These are phyloP conservation scores for Macquaria ambigua DNA, from an alignment of 2,113 vertebrate species.

Conservation along the genomic window DNA sequence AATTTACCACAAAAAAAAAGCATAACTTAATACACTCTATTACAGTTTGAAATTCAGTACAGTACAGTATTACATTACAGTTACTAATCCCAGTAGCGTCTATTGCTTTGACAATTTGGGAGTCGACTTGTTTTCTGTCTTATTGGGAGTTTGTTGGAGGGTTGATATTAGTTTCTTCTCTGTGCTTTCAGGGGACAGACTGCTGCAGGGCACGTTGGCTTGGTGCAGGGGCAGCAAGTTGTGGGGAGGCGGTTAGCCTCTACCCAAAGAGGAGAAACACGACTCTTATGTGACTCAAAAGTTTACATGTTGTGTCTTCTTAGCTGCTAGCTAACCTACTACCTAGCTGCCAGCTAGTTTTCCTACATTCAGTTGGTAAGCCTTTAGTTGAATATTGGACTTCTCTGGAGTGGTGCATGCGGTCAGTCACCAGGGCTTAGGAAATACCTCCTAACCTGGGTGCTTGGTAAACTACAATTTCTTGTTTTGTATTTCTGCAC, in stretches of 20 bases:
- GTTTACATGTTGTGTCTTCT: not conserved
- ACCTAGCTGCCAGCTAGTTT: not conserved
- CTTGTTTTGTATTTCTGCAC: not conserved
- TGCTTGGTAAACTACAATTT: not conserved
- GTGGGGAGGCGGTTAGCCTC: not conserved
- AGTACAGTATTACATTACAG: too few relatives aligned
- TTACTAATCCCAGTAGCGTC: too few relatives aligned
- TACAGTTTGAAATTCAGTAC: too few relatives aligned
- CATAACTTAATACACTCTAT: too few relatives aligned
- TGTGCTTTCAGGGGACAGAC: not conserved
- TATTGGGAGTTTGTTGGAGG: slow-evolving; percentile 27
- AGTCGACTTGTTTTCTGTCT: slow-evolving; percentile 36
- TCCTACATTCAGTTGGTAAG: not conserved
- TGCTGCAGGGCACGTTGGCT: not conserved
- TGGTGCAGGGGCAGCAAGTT: not conserved
- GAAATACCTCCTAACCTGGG: not conserved
- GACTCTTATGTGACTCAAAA: not conserved
- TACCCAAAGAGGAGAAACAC: slow-evolving; percentile 7
- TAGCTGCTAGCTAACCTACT: not conserved
- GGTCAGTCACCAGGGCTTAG: not conserved
- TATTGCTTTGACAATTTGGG: too few relatives aligned
- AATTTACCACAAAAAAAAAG: too few relatives aligned
- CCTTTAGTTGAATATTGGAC: not conserved
- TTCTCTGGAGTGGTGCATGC: not conserved
- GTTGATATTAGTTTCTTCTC: slow-evolving; percentile 30